A percentile compares a stretch with the other conserved stretches of the same genome.
Evolutionary conservation across 2,888 invertebrate species (phyloP).

Genomic region (Aethes cnicana): DNA sequence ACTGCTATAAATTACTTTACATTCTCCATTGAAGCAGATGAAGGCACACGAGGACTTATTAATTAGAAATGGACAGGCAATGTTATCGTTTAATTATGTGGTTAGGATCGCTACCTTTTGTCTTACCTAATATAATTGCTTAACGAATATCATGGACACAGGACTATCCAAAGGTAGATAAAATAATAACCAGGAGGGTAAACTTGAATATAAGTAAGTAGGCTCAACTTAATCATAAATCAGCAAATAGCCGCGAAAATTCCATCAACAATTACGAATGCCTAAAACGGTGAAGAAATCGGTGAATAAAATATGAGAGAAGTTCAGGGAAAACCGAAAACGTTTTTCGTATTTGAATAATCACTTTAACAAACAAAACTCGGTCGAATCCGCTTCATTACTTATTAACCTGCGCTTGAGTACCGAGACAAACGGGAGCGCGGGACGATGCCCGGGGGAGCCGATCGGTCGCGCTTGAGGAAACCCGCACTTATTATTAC

Average conservation of each 20-base stretch:
- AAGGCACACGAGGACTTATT: slow-evolving; percentile 17
- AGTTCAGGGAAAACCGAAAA: slow-evolving; percentile 77
- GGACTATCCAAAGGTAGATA: slow-evolving; percentile 9
- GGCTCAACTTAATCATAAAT: slow-evolving; percentile 29
- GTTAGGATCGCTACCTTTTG: slow-evolving; percentile 11
- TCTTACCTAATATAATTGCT: slow-evolving; percentile 21
- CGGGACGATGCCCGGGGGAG: slow-evolving; percentile 29
- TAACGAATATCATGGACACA: neutral
- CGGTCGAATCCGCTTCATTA: slow-evolving; percentile 74
- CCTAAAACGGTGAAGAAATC: slow-evolving; percentile 72
- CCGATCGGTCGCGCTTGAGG: slow-evolving; percentile 24
- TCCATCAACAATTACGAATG: slow-evolving; percentile 69
- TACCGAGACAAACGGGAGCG: slow-evolving; percentile 55
- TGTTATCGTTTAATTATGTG: slow-evolving; percentile 26
- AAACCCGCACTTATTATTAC: too few species aligned
- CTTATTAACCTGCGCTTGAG: slow-evolving; percentile 75
- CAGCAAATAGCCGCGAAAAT: slow-evolving; percentile 46
- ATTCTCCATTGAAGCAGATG: slow-evolving; percentile 7
- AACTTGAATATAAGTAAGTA: slow-evolving; percentile 6
- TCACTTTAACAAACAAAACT: slow-evolving; percentile 81
- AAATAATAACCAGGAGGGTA: slow-evolving; percentile 5
- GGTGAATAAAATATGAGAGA: slow-evolving; percentile 80
- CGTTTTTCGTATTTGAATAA: slow-evolving; percentile 82
- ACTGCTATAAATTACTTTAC: slow-evolving; percentile 2
- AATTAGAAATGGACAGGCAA: slow-evolving; percentile 25